phyloP scores from a whole-genome alignment of 2,113 vertebrate genomes.

The Saiga tatarica region DNA sequence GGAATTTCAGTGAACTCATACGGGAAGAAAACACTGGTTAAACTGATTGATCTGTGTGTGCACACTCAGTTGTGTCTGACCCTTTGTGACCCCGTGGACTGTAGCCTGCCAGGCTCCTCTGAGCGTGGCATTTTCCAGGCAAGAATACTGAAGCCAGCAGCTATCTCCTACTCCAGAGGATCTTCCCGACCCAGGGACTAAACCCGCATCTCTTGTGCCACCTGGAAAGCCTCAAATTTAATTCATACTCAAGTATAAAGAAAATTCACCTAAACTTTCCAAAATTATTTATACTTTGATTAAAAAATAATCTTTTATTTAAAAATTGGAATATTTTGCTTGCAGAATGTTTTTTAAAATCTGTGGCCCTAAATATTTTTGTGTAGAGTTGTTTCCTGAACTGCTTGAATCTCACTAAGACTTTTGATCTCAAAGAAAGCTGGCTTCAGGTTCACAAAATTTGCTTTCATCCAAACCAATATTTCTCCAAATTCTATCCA shows the following conservation, averaged over 20 bases:
- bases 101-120: not conserved
- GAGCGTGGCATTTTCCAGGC: not conserved
- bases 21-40: not conserved
- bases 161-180: not conserved
- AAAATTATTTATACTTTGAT: not conserved
- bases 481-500: not conserved
- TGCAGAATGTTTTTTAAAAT: not conserved
- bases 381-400: not conserved
- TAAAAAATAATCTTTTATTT: not conserved
- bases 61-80: not conserved
- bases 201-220: not conserved
- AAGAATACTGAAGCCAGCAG: not conserved
- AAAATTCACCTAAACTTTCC: not conserved
- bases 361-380: not conserved
- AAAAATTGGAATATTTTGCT: not conserved
- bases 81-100: not conserved
- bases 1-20: not conserved
- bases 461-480: not conserved
- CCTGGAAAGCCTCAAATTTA: not conserved
- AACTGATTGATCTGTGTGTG: not conserved
- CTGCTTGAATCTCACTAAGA: not conserved
- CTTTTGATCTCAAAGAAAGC: not conserved
- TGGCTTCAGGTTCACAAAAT: not conserved
- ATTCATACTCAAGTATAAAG: not conserved
- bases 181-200: not conserved